A percentile compares a stretch with the other conserved stretches of the same genome.
Evolutionary conservation across 2,797 vertebrate species (phyloP).

Genomic region (Gallinago stenura): DNA sequence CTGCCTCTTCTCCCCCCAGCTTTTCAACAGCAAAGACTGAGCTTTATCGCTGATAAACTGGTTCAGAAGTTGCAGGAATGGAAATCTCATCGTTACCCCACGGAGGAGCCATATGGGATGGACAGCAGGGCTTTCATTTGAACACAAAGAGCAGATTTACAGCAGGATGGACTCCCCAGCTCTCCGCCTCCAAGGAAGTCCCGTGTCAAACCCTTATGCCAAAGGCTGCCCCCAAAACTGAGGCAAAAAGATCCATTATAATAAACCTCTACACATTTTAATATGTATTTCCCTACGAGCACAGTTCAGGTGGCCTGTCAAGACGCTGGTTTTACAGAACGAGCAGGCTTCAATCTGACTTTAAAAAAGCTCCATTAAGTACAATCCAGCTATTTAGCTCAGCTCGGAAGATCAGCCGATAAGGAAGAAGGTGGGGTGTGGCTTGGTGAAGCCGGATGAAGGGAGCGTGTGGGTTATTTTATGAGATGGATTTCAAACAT

Average conservation of each 20-base stretch:
- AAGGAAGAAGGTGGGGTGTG: neutral
- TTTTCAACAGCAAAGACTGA: neutral
- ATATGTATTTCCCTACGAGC: neutral
- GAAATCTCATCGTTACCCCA: neutral
- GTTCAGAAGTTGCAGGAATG: neutral
- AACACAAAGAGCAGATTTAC: neutral
- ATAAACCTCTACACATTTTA: neutral
- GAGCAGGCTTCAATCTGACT: neutral
- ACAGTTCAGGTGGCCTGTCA: neutral
- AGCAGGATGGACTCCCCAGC: neutral
- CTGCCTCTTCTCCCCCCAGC: neutral
- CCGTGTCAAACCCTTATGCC: neutral
- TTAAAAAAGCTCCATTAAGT: neutral
- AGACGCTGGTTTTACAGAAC: neutral
- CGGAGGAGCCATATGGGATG: neutral
- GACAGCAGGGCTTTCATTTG: neutral
- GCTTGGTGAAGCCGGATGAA: neutral
- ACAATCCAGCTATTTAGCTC: neutral
- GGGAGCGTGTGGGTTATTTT: neutral
- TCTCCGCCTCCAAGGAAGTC: neutral
- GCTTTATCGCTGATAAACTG: neutral
- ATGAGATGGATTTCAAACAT: neutral
- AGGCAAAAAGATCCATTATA: neutral
- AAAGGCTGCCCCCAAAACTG: neutral
- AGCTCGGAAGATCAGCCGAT: neutral